Evolutionary conservation across 2,113 vertebrate species (phyloP), one percentile per base, ranked within the genome.

Genomic region (Indicator indicator): DNA sequence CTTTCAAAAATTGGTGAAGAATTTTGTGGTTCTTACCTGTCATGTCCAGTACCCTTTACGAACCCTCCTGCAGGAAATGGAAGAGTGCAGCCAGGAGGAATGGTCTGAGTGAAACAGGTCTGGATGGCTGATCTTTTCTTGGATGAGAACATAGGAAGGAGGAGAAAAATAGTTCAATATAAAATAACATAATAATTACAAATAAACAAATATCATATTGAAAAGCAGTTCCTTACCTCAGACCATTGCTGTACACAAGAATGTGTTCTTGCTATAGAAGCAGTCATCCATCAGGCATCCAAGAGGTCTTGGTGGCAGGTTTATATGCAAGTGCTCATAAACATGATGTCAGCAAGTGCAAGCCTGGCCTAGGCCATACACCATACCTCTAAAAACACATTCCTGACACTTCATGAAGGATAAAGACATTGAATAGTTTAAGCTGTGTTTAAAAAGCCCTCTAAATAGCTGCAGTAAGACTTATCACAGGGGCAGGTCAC

Each of bases 151-250:
- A 87, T 70, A 12, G 18, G 21, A 76, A 42, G 36, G 6, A 86
- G 5, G 26, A 6, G 50, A 62, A 33, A 86, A 80, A 20, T 30
- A 63, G 7, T 36, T 90, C 19, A 87, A 13, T 67, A 40, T 27
- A 78, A 42, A 86, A 21, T 65, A 85, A 73, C 12, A 42, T 28
- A 67, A 18, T 68, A 72, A 38, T 19, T 59, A 33, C 28, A 77
- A 28, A 78, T 56, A 64, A 59, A 27, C 60, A 33, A 10, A 32
- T 44, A 42, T 28, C 12, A 3, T 28, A 15, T 16, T 30, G 36
- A 64, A 77, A 69, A 78, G 48, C 38, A 42, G 67, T 65, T 88
- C 58, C 94, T 91, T 83, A 95, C 94, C 91, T 93, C 16, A 75
- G 32, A 36, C 11, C 21, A 26, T 12, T 62, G 42, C 44, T 11